Percentiles rank a stretch among this genome's conserved stretches.
phyloP scores from a whole-genome alignment of 1,140 invertebrate genomes.

The Colletes gigas region DNA sequence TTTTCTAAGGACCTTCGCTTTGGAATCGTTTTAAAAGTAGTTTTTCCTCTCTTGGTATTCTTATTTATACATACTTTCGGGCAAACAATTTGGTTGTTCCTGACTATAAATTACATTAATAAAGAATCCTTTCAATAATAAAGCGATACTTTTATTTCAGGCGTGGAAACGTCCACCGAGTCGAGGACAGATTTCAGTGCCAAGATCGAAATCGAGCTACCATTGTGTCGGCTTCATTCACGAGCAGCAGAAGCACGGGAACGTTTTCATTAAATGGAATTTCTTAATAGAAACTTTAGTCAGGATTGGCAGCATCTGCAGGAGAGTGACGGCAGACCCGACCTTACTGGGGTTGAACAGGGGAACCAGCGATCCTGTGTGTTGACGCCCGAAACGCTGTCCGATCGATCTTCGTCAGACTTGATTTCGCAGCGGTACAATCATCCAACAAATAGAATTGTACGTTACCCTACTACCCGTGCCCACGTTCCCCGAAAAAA shows the following conservation, averaged over 20 bases:
- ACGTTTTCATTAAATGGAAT: conserved; percentile 73
- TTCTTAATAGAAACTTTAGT: conserved; percentile 79
- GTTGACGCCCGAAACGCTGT: conserved; percentile 80
- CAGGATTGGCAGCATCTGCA: conserved; percentile 79
- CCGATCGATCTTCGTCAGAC: conserved; percentile 81
- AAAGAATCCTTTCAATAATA: too few relatives aligned
- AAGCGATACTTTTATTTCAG: too few relatives aligned
- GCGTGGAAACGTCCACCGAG: too few relatives aligned
- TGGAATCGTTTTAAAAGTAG: too few relatives aligned
- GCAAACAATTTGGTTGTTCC: too few relatives aligned
- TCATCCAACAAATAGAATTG: conserved; percentile 81
- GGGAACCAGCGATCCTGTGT: conserved; percentile 72
- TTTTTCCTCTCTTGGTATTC: too few relatives aligned
- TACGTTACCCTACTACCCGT: conserved; percentile 70
- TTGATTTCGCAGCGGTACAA: conserved; percentile 81
- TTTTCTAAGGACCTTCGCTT: too few relatives aligned
- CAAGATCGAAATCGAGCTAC: neutral
- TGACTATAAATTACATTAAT: too few relatives aligned
- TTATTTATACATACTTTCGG: too few relatives aligned
- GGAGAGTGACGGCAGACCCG: conserved; percentile 55
- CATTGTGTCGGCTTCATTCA: neutral
- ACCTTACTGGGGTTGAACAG: conserved; percentile 63
- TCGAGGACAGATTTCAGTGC: too few relatives aligned
- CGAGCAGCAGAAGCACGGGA: conserved; percentile 5
- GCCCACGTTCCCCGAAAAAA: conserved; percentile 70